Conservation (phyloP, 2,797 vertebrate genomes). For the Cheirogaleus major region DNA sequence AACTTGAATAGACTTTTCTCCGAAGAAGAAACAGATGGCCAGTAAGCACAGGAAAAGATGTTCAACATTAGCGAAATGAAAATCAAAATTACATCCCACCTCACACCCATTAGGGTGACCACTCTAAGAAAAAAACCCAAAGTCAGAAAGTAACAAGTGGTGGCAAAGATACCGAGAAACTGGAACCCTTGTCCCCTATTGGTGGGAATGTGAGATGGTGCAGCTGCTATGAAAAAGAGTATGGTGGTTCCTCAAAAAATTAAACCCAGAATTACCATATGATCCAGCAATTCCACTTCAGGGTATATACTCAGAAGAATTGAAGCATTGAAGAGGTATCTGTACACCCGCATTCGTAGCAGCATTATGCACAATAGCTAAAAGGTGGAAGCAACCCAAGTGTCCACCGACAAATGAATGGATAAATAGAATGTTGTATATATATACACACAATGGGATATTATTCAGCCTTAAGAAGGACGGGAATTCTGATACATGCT, state of each 20-base stretch:
- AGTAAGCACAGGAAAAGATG: not conserved
- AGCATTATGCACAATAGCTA: not conserved
- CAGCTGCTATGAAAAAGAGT: rapidly evolving
- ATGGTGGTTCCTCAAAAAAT: not conserved
- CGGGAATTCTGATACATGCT: not conserved
- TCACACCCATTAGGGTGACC: not conserved
- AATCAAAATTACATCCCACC: not conserved
- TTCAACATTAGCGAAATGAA: not conserved
- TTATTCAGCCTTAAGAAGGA: not conserved
- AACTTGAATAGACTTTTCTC: not conserved
- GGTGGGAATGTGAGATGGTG: not conserved
- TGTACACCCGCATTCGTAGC: not conserved
- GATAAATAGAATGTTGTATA: too few species aligned
- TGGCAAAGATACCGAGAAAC: rapidly evolving
- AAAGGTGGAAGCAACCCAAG: not conserved
- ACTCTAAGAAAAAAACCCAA: not conserved
- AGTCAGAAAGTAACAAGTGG: not conserved
- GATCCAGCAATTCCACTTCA: not conserved
- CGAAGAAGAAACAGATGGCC: not conserved
- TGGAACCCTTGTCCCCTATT: rapidly evolving
- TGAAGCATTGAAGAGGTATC: not conserved
- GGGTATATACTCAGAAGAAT: not conserved
- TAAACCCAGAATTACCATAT: not conserved
- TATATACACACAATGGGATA: not conserved
- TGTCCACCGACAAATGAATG: not conserved